Evolutionary conservation across 2,888 invertebrate genomes (phyloP).

Genomic region (Lepas anatifera): DNA sequence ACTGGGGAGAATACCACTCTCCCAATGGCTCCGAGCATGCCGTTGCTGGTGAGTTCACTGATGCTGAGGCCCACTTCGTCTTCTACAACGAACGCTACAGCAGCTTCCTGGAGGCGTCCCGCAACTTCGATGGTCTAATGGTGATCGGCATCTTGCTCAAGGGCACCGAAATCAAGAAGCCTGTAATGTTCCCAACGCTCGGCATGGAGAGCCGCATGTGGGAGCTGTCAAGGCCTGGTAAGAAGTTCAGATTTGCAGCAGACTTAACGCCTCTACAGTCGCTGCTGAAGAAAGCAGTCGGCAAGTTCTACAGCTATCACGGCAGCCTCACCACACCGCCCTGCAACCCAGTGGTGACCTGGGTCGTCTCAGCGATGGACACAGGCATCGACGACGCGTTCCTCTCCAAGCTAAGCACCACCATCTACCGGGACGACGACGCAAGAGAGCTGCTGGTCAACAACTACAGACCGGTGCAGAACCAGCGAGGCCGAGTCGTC

Average conservation of each 20-base stretch:
- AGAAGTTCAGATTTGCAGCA: not conserved
- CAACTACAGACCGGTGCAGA: not conserved
- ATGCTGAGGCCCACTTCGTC: not conserved
- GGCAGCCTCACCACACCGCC: conserved; percentile 5
- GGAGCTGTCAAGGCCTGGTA: not conserved
- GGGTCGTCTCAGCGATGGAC: not conserved
- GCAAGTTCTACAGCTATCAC: conserved; percentile 10
- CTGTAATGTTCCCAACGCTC: not conserved
- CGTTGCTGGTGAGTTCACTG: not conserved
- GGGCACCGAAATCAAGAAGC: not conserved
- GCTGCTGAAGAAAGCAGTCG: not conserved
- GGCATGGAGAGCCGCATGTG: not conserved
- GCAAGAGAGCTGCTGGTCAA: not conserved
- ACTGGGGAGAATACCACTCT: not conserved
- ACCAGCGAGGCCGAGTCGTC: not conserved
- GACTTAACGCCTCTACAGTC: not conserved
- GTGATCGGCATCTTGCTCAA: not conserved
- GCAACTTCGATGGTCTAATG: not conserved
- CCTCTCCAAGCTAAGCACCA: not conserved
- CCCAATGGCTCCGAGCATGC: not conserved
- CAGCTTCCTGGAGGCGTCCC: not conserved
- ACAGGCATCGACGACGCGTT: not conserved
- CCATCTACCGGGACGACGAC: not conserved
- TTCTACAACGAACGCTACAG: not conserved
- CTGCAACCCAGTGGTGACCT: not conserved